These are phyloP conservation scores for Drosophila pectinifera DNA, from an alignment of 1,140 invertebrate genomes.

Conservation along the genomic window DNA sequence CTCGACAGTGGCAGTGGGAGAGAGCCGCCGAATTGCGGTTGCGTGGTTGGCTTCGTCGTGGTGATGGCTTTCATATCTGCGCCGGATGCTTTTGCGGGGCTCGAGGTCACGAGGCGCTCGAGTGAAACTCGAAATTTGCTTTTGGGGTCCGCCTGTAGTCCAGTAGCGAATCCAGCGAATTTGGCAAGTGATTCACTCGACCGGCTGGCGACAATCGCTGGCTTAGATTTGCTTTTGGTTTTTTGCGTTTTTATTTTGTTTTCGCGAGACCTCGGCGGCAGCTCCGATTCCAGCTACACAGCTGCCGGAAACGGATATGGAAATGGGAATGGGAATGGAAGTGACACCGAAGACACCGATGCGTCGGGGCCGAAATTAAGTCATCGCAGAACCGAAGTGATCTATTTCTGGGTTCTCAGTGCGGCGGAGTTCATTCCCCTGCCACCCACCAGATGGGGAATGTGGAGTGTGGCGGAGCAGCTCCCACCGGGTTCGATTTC, in stretches of 20 bases:
- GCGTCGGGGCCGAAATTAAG: slow-evolving; percentile 24
- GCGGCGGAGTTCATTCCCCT: slow-evolving; percentile 9
- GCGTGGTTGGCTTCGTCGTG: slow-evolving; percentile 26
- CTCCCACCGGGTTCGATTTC: slow-evolving; percentile 12
- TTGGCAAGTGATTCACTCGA: slow-evolving; percentile 36
- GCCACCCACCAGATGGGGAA: slow-evolving; percentile 18
- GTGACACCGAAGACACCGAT: slow-evolving; percentile 2
- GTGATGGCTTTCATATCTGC: slow-evolving; percentile 46
- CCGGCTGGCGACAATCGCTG: slow-evolving; percentile 25
- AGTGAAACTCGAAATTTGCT: slow-evolving; percentile 49
- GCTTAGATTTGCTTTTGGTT: slow-evolving; percentile 32
- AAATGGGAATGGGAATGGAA: slow-evolving; percentile 13
- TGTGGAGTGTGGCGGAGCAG: neutral
- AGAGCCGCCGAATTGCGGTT: slow-evolving; percentile 14
- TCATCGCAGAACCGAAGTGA: slow-evolving; percentile 15
- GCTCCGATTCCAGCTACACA: slow-evolving; percentile 25
- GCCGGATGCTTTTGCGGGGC: slow-evolving; percentile 40
- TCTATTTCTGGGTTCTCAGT: slow-evolving; percentile 26
- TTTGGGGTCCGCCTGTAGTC: slow-evolving; percentile 11
- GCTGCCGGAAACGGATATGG: slow-evolving; percentile 38
- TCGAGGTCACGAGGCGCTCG: slow-evolving; percentile 53
- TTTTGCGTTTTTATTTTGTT: neutral
- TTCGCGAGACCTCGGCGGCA: slow-evolving; percentile 8
- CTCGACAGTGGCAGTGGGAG: neutral
- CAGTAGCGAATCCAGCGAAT: slow-evolving; percentile 6